A percentile compares a stretch with the other conserved stretches of the same genome.
phyloP scores from a whole-genome alignment of 1,140 invertebrate species.

The Tetraneura akinire region DNA sequence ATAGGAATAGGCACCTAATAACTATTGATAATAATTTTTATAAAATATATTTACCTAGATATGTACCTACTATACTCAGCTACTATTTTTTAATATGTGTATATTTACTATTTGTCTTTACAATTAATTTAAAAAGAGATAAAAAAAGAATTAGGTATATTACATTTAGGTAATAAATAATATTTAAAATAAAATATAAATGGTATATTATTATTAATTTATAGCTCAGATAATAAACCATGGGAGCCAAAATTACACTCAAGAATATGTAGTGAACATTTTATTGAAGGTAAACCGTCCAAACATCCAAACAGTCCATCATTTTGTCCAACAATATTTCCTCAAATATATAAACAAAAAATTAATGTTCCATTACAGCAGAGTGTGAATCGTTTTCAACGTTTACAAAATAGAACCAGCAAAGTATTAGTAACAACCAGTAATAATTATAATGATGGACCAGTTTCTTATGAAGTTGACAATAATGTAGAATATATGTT shows the following conservation, averaged over 20 bases:
- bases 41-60: no score
- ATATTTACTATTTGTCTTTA: no score
- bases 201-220: no score
- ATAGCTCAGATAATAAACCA: background rate
- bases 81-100: no score
- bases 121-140: no score
- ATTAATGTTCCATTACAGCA: background rate
- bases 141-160: no score
- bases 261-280: background rate
- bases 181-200: no score
- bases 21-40: no score
- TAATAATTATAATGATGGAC: background rate
- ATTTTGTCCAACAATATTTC: conserved; percentile 1
- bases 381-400: background rate
- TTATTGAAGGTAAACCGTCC: background rate
- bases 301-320: conserved; percentile 7
- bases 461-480: background rate
- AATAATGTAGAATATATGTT: no score
- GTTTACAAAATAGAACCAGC: conserved; percentile 5
- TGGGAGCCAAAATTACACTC: background rate
- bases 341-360: background rate
- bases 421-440: background rate
- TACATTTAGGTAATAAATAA: no score
- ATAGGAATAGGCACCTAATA: no score
- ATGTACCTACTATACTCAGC: no score